phyloP scores from a whole-genome alignment of 2,113 vertebrate genomes.

The Cheirogaleus medius region DNA sequence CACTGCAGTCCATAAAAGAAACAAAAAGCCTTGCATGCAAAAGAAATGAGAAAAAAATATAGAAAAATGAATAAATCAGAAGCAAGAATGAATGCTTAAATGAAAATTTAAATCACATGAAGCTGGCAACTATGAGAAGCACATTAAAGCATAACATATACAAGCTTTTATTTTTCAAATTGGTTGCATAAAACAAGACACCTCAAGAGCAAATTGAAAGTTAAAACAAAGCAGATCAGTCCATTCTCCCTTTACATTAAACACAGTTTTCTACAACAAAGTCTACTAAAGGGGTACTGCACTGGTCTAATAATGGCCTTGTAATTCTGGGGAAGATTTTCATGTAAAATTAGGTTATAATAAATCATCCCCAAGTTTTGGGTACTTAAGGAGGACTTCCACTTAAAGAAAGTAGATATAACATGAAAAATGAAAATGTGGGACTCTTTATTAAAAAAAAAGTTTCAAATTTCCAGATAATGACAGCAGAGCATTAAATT shows the following conservation, averaged over 20 bases:
- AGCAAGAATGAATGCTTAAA: slow-evolving; percentile 49
- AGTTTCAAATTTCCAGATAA: neutral
- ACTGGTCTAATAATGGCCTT: neutral
- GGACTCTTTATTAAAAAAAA: neutral
- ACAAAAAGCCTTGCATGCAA: slow-evolving; percentile 95
- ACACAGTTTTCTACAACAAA: neutral
- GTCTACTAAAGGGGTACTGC: neutral
- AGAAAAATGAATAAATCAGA: slow-evolving; percentile 63
- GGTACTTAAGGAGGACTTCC: neutral
- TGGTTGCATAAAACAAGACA: slow-evolving; percentile 67
- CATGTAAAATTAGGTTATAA: neutral
- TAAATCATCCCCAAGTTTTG: neutral
- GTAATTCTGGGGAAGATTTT: neutral
- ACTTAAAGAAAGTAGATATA: neutral
- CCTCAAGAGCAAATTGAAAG: slow-evolving; percentile 38
- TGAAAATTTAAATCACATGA: slow-evolving; percentile 46
- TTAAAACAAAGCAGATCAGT: neutral
- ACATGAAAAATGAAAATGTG: neutral
- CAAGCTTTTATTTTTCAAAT: slow-evolving; percentile 67
- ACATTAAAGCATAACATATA: slow-evolving; percentile 64
- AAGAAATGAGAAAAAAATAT: slow-evolving; percentile 61
- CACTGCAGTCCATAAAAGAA: slow-evolving; percentile 95
- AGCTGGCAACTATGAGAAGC: slow-evolving; percentile 55
- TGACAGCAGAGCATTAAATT: neutral
- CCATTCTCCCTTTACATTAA: neutral